A percentile compares a stretch with the other conserved stretches of the same genome.
Conservation (phyloP, 2,113 vertebrate genomes). For the Ophiodon elongatus region DNA sequence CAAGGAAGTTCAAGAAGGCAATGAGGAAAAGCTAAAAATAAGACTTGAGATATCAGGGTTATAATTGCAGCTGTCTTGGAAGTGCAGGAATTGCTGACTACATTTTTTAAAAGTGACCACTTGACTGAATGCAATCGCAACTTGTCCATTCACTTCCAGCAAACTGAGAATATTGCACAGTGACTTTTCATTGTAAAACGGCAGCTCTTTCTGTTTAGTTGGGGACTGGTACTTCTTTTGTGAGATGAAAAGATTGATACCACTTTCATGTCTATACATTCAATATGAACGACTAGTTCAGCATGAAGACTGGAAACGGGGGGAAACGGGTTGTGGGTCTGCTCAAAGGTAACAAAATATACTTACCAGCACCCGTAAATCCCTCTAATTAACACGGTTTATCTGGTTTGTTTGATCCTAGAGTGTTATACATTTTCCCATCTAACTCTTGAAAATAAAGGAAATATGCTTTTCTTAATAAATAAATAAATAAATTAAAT, state of each 20-base stretch:
- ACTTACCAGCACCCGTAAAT: background rate
- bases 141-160: background rate
- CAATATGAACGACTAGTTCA: background rate
- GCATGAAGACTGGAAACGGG: background rate
- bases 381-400: background rate
- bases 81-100: conserved; percentile 16
- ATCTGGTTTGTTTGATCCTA: background rate
- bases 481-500: too few species aligned
- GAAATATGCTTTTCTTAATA: background rate
- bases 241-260: background rate
- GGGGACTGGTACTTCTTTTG: background rate
- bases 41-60: conserved; percentile 1
- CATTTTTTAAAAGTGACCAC: conserved; percentile 21
- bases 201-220: background rate
- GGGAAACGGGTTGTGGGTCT: background rate
- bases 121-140: background rate
- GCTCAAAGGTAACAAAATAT: background rate
- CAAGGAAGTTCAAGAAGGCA: conserved; percentile 28
- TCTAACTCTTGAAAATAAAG: background rate
- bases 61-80: conserved; percentile 27
- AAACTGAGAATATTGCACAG: background rate
- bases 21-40: conserved; percentile 46
- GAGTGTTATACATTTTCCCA: background rate
- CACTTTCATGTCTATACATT: background rate
- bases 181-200: background rate